Evolutionary conservation across 2,888 invertebrate genomes (phyloP).

Genomic region (Agapetus fuscipes): DNA sequence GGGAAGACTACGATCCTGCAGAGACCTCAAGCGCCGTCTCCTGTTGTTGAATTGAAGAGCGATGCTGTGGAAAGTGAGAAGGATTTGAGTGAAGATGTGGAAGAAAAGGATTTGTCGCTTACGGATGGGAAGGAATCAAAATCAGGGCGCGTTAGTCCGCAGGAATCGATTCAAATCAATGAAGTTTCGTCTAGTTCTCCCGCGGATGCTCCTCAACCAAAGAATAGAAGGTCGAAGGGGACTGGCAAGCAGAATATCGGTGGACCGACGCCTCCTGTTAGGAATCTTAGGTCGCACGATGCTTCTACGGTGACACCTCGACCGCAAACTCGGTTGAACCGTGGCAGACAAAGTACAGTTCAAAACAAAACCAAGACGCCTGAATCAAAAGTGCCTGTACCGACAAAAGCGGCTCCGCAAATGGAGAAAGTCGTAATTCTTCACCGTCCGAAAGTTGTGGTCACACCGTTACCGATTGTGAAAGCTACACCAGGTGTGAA

Average conservation of each 20-base stretch:
- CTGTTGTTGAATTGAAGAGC: background rate
- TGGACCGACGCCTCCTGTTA: conserved; percentile 26
- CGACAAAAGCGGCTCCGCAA: conserved; percentile 23
- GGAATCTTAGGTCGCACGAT: conserved; percentile 41
- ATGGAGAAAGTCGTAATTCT: conserved; percentile 35
- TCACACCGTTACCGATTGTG: background rate
- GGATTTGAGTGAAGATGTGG: no score
- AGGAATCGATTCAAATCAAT: conserved; percentile 51
- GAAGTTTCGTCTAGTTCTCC: conserved; percentile 57
- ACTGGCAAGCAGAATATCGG: background rate
- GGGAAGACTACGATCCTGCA: conserved; percentile 13
- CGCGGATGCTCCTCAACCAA: conserved; percentile 33
- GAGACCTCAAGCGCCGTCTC: conserved; percentile 6
- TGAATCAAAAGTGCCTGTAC: conserved; percentile 20
- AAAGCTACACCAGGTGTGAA: background rate
- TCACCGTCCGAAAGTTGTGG: conserved; percentile 27
- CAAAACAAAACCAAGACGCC: background rate
- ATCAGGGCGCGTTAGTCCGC: conserved; percentile 22
- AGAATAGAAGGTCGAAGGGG: conserved; percentile 30
- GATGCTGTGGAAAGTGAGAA: conserved; percentile 16
- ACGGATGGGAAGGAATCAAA: background rate
- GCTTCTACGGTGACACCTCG: conserved; percentile 30
- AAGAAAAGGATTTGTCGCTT: background rate
- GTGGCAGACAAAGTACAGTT: background rate
- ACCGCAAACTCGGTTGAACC: conserved; percentile 26